Conservation (phyloP, 2,797 vertebrate species). For the Syngnathus acus region DNA sequence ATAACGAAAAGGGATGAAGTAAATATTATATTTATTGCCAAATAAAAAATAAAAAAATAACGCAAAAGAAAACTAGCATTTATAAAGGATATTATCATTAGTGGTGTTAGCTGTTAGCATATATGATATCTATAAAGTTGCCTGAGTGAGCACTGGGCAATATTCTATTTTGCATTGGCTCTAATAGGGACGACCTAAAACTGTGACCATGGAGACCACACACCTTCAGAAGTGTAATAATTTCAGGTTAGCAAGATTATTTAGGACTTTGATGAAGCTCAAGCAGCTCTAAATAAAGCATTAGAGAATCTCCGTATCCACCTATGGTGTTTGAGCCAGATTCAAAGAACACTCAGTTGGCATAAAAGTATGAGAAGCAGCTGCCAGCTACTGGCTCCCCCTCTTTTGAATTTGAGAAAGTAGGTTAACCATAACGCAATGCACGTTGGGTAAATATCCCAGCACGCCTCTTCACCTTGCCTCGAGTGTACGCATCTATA, state of each 20-base stretch:
- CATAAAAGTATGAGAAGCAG: constrained; percentile 43
- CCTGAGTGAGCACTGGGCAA: background rate
- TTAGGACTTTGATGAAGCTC: constrained; percentile 34
- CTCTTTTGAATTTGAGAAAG: constrained; percentile 47
- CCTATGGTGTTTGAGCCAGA: constrained; percentile 29
- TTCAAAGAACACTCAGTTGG: constrained; percentile 41
- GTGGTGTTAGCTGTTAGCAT: too few species aligned
- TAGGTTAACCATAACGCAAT: constrained; percentile 54
- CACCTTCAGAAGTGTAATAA: background rate
- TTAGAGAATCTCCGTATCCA: constrained; percentile 41
- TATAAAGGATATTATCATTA: too few species aligned
- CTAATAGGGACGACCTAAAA: background rate
- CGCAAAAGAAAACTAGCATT: too few species aligned
- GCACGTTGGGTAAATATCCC: constrained; percentile 47
- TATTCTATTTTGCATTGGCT: background rate
- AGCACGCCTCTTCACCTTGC: constrained; percentile 39
- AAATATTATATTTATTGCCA: too few species aligned
- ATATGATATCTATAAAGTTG: too few species aligned
- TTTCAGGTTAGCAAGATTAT: constrained; percentile 35
- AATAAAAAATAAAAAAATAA: too few species aligned
- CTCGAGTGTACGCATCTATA: constrained; percentile 26
- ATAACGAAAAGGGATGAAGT: too few species aligned
- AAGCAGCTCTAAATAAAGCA: constrained; percentile 41
- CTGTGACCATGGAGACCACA: background rate
- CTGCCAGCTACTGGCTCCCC: constrained; percentile 43